These are phyloP conservation scores for Nephrotoma appendiculata DNA, from an alignment of 2,888 invertebrate genomes.

Conservation along the genomic window DNA sequence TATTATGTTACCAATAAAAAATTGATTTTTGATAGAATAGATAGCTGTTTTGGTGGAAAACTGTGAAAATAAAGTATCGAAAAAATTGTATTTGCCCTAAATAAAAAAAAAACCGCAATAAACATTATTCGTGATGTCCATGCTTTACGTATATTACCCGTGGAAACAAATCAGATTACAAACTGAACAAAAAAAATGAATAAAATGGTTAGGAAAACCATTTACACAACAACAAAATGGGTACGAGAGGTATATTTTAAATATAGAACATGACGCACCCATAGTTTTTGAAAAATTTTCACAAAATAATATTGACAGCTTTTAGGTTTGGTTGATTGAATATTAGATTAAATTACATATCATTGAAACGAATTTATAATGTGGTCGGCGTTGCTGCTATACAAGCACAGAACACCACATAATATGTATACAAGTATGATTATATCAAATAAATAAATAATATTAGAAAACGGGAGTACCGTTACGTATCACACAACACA, in stretches of 20 bases:
- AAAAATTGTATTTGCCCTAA: not conserved
- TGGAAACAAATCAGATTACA: not conserved
- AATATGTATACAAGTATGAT: no score
- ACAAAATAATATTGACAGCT: not conserved
- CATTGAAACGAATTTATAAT: not conserved
- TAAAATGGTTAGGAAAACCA: not conserved
- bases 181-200: not conserved
- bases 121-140: not conserved
- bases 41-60: not conserved
- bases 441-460: no score
- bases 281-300: not conserved
- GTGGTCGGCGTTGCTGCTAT: not conserved
- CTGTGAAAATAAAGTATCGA: not conserved
- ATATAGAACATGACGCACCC: not conserved
- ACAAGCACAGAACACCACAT: no score
- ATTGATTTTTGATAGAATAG: not conserved
- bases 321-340: not conserved
- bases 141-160: not conserved
- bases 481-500: not conserved
- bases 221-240: not conserved
- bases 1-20: not conserved
- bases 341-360: not conserved
- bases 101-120: not conserved
- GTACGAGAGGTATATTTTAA: not conserved
- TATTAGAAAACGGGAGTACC: no score